A percentile compares a stretch with the other conserved stretches of the same genome.
These are phyloP conservation scores for Troides aeacus DNA, from an alignment of 2,888 invertebrate genomes.

Conservation along the genomic window DNA sequence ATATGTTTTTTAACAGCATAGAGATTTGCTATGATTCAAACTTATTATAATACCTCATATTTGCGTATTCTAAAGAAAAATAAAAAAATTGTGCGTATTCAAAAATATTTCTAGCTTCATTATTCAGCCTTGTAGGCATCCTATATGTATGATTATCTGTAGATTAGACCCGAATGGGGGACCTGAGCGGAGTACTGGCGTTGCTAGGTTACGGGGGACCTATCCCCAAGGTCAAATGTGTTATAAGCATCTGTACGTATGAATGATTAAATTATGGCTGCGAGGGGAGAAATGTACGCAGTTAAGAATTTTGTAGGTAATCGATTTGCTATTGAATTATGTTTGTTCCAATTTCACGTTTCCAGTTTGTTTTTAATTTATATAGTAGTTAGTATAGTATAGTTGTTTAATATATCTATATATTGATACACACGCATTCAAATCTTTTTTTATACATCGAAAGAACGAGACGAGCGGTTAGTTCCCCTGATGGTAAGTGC, in stretches of 20 bases:
- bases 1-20: too few relatives aligned
- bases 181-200: conserved; percentile 61
- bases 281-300: conserved; percentile 50
- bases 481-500: too few relatives aligned
- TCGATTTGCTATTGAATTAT: conserved; percentile 27
- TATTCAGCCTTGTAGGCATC: conserved; percentile 54
- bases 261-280: conserved; percentile 48
- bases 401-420: too few relatives aligned
- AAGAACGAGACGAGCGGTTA: too few relatives aligned
- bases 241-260: conserved; percentile 57
- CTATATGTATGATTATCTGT: conserved; percentile 71
- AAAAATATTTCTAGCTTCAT: conserved; percentile 52
- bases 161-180: conserved; percentile 69
- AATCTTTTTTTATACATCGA: too few relatives aligned
- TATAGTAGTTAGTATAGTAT: too few relatives aligned
- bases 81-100: background rate
- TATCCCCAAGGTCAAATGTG: conserved; percentile 73
- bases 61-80: too few relatives aligned
- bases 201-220: conserved; percentile 74
- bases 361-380: background rate
- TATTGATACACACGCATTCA: too few relatives aligned
- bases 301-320: conserved; percentile 32
- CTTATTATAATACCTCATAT: too few relatives aligned
- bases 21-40: too few relatives aligned
- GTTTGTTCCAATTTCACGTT: conserved; percentile 24